Conservation (phyloP, 2,113 vertebrate genomes). For the Atractosteus spatula region DNA sequence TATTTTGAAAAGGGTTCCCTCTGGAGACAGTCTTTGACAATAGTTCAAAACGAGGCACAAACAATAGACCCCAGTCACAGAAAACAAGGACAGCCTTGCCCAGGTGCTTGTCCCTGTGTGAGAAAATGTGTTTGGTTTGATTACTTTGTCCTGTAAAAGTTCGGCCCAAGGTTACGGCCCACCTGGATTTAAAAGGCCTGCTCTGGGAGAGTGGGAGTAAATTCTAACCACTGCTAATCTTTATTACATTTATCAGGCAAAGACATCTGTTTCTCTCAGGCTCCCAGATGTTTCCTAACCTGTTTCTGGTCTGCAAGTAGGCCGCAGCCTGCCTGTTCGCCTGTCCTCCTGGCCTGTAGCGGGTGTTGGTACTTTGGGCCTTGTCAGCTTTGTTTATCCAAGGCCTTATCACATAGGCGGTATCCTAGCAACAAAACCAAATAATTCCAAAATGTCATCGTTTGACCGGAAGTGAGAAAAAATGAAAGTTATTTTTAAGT, state of each 20-base stretch:
- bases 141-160: slow-evolving; percentile 45
- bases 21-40: slow-evolving; percentile 65
- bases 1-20: slow-evolving; percentile 53
- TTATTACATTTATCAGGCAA: slow-evolving; percentile 59
- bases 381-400: slow-evolving; percentile 9
- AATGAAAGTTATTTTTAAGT: slow-evolving; percentile 5
- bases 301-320: slow-evolving; percentile 48
- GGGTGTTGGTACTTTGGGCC: slow-evolving; percentile 1
- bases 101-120: slow-evolving; percentile 47
- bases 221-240: slow-evolving; percentile 28
- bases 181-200: slow-evolving; percentile 67
- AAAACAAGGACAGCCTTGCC: slow-evolving; percentile 52
- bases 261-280: slow-evolving; percentile 67
- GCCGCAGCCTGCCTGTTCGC: slow-evolving; percentile 37
- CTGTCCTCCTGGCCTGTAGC: not conserved
- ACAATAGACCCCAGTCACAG: slow-evolving; percentile 70
- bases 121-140: slow-evolving; percentile 46
- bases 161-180: slow-evolving; percentile 54
- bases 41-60: slow-evolving; percentile 67
- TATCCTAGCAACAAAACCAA: slow-evolving; percentile 25
- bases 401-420: slow-evolving; percentile 6
- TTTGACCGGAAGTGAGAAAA: not conserved
- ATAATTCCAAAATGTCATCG: slow-evolving; percentile 18
- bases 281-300: slow-evolving; percentile 89
- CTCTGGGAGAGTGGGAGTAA: slow-evolving; percentile 48